Evolutionary conservation across 2,797 vertebrate genomes (phyloP), one percentile per base, ranked within the genome.

Genomic region (Propithecus perrieri): DNA sequence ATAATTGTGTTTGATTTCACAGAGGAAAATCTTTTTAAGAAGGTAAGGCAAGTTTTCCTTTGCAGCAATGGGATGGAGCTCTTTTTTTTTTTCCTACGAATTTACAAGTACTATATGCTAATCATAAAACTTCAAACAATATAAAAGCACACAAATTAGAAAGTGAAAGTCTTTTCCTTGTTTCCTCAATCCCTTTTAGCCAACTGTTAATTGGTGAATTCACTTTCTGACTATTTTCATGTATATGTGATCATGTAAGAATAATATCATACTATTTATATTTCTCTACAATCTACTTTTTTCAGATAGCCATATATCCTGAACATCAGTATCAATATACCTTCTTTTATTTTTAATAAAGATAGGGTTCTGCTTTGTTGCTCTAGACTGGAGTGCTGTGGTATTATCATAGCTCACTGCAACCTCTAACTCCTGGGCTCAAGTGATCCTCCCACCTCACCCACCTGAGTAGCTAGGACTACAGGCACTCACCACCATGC

Each of bases 41-140:
- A 90, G 94, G 88, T 95, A 96, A 92, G 84, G 30, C 38, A 38
- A 53, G 6, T 75, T 80, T 78, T 74, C 46, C 30, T 89, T 30
- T 72, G 30, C 30, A 93, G 50, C 50, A 48, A 7, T 38, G 65
- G 4, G 2, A 41, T 71, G 71, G 50, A 90, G 46, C 30, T 93
- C 18, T 41, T 33, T 63, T 53, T n/a, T 85, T 87, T 63, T 67
- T 91, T 81, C 17, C 22, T 75, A 26, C 10, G 13, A 61, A 33
- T 80, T 91, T 85, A 85, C 13, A 91, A 59, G 26, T 46, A 57
- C 61, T 59, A 4, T 5, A 43, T 65, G 53, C 6, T 85, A 67
- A 74, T 88, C 35, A 57, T 53, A 35, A 96, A 83, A 79, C n/a
- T 67, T 78, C 11, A 53, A n/a, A 57, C 30, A n/a, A 63, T 78